Percentiles rank a stretch among this genome's conserved stretches.
Evolutionary conservation across 2,797 vertebrate species (phyloP).

Genomic region (Paedocypris micromegethes): DNA sequence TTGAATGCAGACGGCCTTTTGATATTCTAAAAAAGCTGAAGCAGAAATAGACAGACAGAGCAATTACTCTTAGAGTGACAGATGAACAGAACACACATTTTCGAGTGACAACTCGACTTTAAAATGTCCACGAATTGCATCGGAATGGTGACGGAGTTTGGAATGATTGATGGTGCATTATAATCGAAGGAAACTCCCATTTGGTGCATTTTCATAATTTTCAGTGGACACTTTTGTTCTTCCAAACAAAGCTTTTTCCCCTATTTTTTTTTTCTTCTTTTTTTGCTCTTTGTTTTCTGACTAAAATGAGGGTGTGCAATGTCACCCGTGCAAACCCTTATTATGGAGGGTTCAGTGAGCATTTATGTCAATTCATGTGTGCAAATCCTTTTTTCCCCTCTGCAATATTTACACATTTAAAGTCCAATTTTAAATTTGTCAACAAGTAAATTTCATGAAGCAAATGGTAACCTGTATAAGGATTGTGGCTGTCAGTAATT

Average conservation of each 20-base stretch:
- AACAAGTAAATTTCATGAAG: no score
- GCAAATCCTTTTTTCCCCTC: slow-evolving; percentile 46
- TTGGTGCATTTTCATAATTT: slow-evolving; percentile 55
- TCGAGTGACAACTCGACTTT: slow-evolving; percentile 53
- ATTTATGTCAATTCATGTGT: slow-evolving; percentile 62
- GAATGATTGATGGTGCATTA: slow-evolving; percentile 64
- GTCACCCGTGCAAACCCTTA: slow-evolving; percentile 53
- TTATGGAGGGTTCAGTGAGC: slow-evolving; percentile 66
- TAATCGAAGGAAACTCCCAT: slow-evolving; percentile 47
- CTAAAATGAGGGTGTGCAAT: slow-evolving; percentile 61
- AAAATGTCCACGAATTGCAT: slow-evolving; percentile 53
- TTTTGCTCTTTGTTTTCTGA: slow-evolving; percentile 55
- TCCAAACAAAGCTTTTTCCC: slow-evolving; percentile 46
- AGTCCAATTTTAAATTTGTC: slow-evolving; percentile 19
- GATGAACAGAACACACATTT: slow-evolving; percentile 31
- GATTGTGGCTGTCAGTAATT: neutral
- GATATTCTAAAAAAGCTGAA: no score
- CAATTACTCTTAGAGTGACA: slow-evolving; percentile 45
- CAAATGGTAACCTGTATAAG: slow-evolving; percentile 1
- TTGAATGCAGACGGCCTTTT: no score
- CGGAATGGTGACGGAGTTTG: slow-evolving; percentile 41
- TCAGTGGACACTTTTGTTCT: slow-evolving; percentile 51
- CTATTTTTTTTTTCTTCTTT: slow-evolving; percentile 48
- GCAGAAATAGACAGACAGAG: slow-evolving; percentile 25
- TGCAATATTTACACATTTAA: slow-evolving; percentile 6